Evolutionary conservation across 2,797 vertebrate species (phyloP).

Genomic region (Tadarida brasiliensis): DNA sequence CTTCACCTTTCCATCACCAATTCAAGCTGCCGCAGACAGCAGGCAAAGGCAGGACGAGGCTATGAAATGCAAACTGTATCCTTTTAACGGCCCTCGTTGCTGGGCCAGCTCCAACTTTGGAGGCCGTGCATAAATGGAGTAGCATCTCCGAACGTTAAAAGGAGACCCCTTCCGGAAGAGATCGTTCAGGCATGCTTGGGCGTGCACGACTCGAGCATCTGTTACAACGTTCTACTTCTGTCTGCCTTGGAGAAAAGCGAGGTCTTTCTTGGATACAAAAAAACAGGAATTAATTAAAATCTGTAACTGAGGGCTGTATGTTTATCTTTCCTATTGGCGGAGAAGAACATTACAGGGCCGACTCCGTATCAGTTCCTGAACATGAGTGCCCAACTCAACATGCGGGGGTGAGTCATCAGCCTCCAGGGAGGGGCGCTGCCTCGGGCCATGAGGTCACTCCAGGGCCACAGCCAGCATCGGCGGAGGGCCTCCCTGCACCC

Average conservation of each 20-base stretch:
- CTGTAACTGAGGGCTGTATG: background rate
- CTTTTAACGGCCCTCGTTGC: background rate
- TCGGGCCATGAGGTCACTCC: background rate
- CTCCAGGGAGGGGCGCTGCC: background rate
- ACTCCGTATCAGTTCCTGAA: background rate
- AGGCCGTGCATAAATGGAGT: accelerated
- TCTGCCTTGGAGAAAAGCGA: background rate
- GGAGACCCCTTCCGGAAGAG: background rate
- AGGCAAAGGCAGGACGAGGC: background rate
- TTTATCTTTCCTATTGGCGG: background rate
- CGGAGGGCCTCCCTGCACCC: background rate
- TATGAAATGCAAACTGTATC: accelerated
- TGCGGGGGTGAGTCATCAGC: conserved; percentile 56
- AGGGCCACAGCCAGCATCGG: background rate
- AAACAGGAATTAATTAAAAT: conserved; percentile 42
- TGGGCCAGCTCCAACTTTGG: background rate
- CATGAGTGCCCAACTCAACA: background rate
- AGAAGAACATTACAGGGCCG: conserved; percentile 31
- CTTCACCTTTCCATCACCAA: background rate
- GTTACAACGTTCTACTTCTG: too few species aligned
- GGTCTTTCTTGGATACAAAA: background rate
- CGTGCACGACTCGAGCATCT: background rate
- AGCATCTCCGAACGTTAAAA: background rate
- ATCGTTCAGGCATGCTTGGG: background rate
- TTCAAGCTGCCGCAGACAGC: background rate